Base-by-base conservation (phyloP, 2,888 invertebrate genomes). In the Zygogramma bicolorata region DNA sequence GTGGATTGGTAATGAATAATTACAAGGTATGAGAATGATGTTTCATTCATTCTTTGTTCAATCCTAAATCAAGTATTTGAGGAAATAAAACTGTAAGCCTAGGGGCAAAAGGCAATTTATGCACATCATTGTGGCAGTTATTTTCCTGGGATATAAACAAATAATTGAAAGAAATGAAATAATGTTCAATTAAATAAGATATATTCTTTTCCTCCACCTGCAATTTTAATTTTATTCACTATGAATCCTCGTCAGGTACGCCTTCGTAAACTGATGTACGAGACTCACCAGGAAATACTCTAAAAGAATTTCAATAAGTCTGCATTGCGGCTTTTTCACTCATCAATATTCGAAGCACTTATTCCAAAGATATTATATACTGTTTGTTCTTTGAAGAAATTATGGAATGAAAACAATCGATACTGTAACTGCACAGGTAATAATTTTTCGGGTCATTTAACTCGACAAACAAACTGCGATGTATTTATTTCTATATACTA, bases 1-100 rank as follows among this genome's bases (percentile, higher is more conserved):
- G 27, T n/a, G 53, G 53, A 63, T 63, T 29, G 42, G 18, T 46
- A 46, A 63, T 27, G 5, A n/a, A 10, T 46, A 46, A 61, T 27
- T 46, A 27, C 29, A n/a, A 61, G 40, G 27, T 61, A 22, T 61
- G 25, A 20, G 22, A 40, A n/a, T 2, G 20, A 8, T 22, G 40
- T 25, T 22, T 22, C 38, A 38, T 61, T 25, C 18, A 61, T 38
- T 6, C 31, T 58, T 58, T 58, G 58, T 58, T 27, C 7, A 18
- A 22, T 57, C 20, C 10, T 13, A 57, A 8, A 22, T 57, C 22
- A 25, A n/a, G 22, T 25, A 25, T 13, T 22, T 2, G 5, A n/a
- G n/a, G n/a, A n/a, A n/a, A n/a, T n/a, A n/a, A n/a, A n/a, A n/a
- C n/a, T n/a, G n/a, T n/a, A n/a, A n/a, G n/a, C n/a, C n/a, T n/a